A percentile compares a stretch with the other conserved stretches of the same genome.
Conservation (phyloP, 2,888 invertebrate genomes). For the Griposia aprilina region DNA sequence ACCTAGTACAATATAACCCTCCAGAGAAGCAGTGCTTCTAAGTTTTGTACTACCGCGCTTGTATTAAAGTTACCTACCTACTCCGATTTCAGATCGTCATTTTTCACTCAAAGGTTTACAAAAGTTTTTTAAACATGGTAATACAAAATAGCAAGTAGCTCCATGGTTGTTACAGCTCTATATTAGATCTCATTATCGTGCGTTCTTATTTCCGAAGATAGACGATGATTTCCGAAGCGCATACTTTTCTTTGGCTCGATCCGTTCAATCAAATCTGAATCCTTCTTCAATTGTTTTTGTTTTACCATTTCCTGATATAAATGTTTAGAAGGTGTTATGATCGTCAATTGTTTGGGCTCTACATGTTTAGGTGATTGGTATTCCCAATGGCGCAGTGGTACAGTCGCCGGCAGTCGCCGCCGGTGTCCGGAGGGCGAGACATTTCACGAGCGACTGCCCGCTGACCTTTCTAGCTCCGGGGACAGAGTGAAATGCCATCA, state of each 20-base stretch:
- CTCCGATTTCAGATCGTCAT: no score
- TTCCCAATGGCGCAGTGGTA: constrained; percentile 78
- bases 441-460: constrained; percentile 88
- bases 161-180: no score
- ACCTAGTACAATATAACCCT: no score
- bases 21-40: no score
- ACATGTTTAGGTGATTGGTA: constrained; percentile 44
- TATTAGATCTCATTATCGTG: no score
- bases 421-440: constrained; percentile 79
- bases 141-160: no score
- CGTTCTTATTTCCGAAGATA: not conserved
- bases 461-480: constrained; percentile 88
- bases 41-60: no score
- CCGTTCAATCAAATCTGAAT: not conserved
- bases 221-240: not conserved
- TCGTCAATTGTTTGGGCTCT: not conserved
- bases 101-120: no score
- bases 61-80: no score
- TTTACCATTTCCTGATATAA: not conserved
- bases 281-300: not conserved
- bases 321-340: not conserved
- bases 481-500: constrained; percentile 87
- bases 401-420: constrained; percentile 70
- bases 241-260: not conserved
- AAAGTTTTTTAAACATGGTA: no score